Conservation (phyloP, 2,888 invertebrate genomes). For the Athalia rosae region DNA sequence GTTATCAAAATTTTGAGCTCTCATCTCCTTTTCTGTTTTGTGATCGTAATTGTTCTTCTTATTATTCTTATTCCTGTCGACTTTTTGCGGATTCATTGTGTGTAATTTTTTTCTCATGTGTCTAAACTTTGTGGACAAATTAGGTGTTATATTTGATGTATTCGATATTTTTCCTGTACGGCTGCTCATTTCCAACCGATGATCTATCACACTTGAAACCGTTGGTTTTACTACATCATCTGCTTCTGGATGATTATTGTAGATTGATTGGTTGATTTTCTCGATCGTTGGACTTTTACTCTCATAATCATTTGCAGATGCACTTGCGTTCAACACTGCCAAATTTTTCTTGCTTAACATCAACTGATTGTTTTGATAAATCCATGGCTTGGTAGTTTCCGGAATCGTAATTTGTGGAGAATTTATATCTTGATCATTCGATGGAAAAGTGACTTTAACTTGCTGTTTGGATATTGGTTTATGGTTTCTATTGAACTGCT, state of each 20-base stretch:
- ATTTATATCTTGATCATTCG: constrained; percentile 74
- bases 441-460: constrained; percentile 79
- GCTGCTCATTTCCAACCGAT: background rate
- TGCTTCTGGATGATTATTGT: background rate
- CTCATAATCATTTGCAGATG: background rate
- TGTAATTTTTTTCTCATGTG: constrained; percentile 57
- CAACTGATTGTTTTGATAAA: background rate
- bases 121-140: constrained; percentile 53
- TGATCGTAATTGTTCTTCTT: constrained; percentile 2
- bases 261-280: background rate
- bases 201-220: background rate
- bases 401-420: constrained; percentile 56
- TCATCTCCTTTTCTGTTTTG: no score
- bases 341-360: background rate
- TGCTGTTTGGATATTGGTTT: constrained; percentile 77
- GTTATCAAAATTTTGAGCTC: constrained; percentile 46
- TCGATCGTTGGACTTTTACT: background rate
- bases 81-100: constrained; percentile 54
- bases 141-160: constrained; percentile 48
- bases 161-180: constrained; percentile 54
- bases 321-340: background rate
- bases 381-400: constrained; percentile 23
- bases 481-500: constrained; percentile 73
- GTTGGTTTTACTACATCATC: background rate
- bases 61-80: constrained; percentile 51